phyloP scores from a whole-genome alignment of 2,797 vertebrate genomes.

The Mormyrus proboscirostris region DNA sequence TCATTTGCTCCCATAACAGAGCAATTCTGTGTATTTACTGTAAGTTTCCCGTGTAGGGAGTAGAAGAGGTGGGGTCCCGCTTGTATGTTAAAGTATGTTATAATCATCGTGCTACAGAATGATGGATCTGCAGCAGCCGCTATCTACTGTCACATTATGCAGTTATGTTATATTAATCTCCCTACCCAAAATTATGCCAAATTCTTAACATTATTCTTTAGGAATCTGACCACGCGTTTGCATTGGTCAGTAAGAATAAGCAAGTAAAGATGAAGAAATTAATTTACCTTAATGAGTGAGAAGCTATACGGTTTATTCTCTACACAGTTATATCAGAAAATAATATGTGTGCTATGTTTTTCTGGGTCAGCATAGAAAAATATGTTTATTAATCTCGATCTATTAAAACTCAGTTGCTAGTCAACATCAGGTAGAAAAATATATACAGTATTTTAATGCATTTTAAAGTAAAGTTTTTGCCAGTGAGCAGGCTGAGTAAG shows the following conservation, averaged over 20 bases:
- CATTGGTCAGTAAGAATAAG: neutral
- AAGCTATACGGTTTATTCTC: neutral
- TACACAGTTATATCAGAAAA: neutral
- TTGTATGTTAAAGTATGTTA: neutral
- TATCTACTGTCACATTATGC: neutral
- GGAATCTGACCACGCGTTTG: neutral
- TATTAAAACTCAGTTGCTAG: neutral
- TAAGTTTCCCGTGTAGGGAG: neutral
- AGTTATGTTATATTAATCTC: neutral
- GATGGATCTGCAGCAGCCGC: neutral
- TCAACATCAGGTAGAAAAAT: neutral
- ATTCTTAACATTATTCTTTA: neutral
- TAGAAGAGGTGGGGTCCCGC: neutral
- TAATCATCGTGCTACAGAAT: neutral
- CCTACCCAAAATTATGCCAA: neutral
- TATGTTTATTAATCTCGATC: neutral
- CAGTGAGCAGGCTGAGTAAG: neutral
- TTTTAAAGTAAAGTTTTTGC: neutral
- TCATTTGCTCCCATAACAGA: neutral
- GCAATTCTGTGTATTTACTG: neutral
- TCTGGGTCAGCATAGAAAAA: neutral
- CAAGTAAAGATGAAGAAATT: neutral
- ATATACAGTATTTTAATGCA: neutral
- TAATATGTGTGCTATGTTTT: neutral
- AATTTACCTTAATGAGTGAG: neutral